phyloP scores from a whole-genome alignment of 2,888 invertebrate genomes.

The Matsumyia berberina region DNA sequence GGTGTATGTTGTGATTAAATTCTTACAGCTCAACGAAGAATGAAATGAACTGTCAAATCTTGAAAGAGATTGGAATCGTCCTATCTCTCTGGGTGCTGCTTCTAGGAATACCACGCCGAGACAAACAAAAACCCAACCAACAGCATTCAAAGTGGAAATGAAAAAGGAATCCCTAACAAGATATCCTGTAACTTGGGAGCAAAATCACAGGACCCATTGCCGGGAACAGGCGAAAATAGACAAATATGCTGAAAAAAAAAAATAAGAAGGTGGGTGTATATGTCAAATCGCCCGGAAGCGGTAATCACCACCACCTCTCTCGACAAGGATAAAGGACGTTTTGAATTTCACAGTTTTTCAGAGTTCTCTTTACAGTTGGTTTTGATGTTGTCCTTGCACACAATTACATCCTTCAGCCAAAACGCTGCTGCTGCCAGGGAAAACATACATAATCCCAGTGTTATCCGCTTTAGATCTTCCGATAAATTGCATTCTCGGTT shows the following conservation, averaged over 20 bases:
- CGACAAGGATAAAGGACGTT: conserved; percentile 55
- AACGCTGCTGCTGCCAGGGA: conserved; percentile 26
- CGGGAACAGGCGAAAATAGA: conserved; percentile 48
- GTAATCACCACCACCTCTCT: conserved; percentile 59
- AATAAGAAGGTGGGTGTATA: conserved; percentile 23
- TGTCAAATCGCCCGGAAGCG: conserved; percentile 70
- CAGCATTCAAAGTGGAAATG: conserved; percentile 49
- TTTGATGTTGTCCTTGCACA: conserved; percentile 63
- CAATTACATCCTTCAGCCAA: conserved; percentile 65
- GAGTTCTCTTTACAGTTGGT: conserved; percentile 19
- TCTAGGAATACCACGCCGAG: conserved; percentile 19
- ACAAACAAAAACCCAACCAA: conserved; percentile 57
- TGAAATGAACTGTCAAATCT: conserved; percentile 77
- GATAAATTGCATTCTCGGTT: conserved; percentile 71
- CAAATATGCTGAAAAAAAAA: conserved; percentile 65
- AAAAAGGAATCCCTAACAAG: conserved; percentile 62
- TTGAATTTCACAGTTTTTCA: conserved; percentile 68
- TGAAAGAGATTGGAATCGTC: conserved; percentile 74
- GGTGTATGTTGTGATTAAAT: conserved; percentile 74
- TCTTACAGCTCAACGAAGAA: conserved; percentile 76
- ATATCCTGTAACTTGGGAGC: conserved; percentile 51
- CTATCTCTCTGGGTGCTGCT: conserved; percentile 45
- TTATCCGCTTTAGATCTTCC: conserved; percentile 75
- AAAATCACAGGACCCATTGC: conserved; percentile 45
- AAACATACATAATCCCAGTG: conserved; percentile 64